Conservation (phyloP, 2,113 vertebrate genomes). For the Cygnus buccinator region DNA sequence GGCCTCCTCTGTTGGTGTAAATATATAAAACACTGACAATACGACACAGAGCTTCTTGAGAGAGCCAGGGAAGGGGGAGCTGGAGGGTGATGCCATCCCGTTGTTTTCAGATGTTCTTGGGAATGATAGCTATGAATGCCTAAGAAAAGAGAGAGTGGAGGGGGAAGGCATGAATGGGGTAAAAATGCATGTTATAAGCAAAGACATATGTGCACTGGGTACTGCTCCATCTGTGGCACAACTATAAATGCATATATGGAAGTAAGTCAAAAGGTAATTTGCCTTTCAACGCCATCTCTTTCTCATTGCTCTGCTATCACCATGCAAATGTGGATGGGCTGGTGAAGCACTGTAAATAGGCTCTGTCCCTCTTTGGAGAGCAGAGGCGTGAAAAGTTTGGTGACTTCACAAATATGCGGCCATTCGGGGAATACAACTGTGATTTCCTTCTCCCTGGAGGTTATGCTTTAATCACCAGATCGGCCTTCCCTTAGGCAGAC, state of each 20-base stretch:
- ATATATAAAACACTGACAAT: constrained; percentile 70
- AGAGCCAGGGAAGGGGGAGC: constrained; percentile 2
- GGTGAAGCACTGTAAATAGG: background rate
- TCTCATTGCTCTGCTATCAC: constrained; percentile 12
- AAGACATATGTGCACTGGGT: background rate
- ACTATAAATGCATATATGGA: background rate
- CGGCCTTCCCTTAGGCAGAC: background rate
- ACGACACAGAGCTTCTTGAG: background rate
- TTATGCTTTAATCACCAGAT: constrained; percentile 13
- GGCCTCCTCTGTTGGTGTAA: constrained; percentile 39
- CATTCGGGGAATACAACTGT: background rate
- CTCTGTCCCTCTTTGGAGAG: background rate
- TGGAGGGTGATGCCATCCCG: constrained; percentile 24
- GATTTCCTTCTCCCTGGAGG: constrained; percentile 52
- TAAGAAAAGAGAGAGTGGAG: background rate
- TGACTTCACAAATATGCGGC: background rate
- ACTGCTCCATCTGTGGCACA: background rate
- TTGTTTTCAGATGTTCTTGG: constrained; percentile 5
- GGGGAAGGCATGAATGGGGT: background rate
- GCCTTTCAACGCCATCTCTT: background rate
- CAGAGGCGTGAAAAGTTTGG: constrained; percentile 26
- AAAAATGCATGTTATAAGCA: background rate
- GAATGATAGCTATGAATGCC: background rate
- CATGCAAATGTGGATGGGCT: background rate
- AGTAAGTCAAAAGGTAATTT: constrained; percentile 10